Evolutionary conservation across 2,113 vertebrate species (phyloP).

Genomic region (Alectura lathami): DNA sequence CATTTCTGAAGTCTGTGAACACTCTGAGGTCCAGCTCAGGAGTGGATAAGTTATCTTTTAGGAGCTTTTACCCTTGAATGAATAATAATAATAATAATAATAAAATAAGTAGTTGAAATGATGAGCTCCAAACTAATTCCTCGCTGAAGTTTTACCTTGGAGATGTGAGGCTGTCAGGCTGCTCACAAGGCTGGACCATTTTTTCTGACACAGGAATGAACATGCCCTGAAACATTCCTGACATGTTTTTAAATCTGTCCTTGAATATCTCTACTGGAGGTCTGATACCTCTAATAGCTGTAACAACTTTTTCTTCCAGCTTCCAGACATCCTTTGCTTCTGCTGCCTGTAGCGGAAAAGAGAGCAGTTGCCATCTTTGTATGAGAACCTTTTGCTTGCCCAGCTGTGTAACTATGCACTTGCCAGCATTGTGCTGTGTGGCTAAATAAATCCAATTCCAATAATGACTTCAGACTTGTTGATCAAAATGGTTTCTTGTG

Average conservation of each 20-base stretch:
- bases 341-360: neutral
- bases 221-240: neutral
- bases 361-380: neutral
- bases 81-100: too few species aligned
- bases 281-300: neutral
- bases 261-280: neutral
- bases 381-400: neutral
- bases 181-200: neutral
- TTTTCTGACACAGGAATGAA: neutral
- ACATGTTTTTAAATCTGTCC: neutral
- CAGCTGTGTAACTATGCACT: neutral
- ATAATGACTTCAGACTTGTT: neutral
- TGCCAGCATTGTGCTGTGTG: neutral
- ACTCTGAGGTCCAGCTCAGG: neutral
- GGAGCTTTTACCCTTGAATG: neutral
- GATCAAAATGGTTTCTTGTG: neutral
- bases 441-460: neutral
- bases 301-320: neutral
- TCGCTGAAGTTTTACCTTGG: neutral
- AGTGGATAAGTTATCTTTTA: neutral
- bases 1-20: neutral
- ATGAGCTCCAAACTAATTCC: neutral
- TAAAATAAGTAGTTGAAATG: neutral
- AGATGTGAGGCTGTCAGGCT: neutral
- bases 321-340: neutral